These are phyloP conservation scores for Lontra canadensis DNA, from an alignment of 2,113 vertebrate species.

Conservation along the genomic window DNA sequence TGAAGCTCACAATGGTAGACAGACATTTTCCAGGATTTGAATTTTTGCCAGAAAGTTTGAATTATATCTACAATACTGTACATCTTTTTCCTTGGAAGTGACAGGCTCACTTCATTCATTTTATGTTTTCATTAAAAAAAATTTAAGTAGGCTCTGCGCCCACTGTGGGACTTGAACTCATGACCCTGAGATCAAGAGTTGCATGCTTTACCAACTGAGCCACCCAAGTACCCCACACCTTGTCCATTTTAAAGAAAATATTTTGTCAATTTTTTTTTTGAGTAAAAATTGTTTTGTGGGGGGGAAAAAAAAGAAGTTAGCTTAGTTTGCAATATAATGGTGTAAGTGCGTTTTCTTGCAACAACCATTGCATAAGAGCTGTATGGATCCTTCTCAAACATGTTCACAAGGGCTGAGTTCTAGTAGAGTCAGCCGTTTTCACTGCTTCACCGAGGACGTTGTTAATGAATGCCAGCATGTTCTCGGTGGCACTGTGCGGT, in stretches of 20 bases:
- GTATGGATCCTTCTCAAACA: rapidly evolving
- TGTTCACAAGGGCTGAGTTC: background rate
- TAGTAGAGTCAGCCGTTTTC: background rate
- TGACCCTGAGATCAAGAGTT: background rate
- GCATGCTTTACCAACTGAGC: background rate
- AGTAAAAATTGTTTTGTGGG: background rate
- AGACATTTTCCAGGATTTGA: background rate
- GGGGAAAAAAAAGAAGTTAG: background rate
- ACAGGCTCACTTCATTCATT: background rate
- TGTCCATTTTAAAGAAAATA: background rate
- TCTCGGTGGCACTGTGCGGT: background rate
- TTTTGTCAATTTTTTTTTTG: background rate
- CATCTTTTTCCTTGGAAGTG: background rate
- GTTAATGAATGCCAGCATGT: background rate
- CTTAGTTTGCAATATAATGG: background rate
- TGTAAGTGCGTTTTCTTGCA: background rate
- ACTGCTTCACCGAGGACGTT: background rate
- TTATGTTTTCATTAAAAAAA: background rate
- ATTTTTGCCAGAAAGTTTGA: background rate
- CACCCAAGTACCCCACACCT: background rate
- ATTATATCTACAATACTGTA: background rate
- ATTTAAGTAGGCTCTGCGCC: background rate
- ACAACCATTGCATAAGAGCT: no score
- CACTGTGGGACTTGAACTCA: background rate
- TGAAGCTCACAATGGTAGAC: background rate